A percentile compares a stretch with the other conserved stretches of the same genome.
phyloP scores from a whole-genome alignment of 2,797 vertebrate species.

The Tadarida brasiliensis region DNA sequence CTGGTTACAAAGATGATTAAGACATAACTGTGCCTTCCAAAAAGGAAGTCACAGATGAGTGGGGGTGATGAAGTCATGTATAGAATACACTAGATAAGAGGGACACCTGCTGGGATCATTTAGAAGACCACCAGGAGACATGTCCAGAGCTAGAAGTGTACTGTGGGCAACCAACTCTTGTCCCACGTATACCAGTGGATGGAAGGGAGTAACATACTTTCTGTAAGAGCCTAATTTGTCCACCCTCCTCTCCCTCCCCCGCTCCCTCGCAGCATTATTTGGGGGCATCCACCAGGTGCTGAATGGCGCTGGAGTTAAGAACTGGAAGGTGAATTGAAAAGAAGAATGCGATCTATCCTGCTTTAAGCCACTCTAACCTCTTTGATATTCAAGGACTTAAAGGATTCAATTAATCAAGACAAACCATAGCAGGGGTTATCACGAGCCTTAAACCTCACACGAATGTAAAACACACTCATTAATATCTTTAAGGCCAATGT shows the following conservation, averaged over 20 bases:
- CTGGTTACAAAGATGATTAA: not conserved
- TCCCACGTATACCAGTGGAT: not conserved
- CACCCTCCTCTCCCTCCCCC: too few species aligned
- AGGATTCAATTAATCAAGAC: slow-evolving; percentile 61
- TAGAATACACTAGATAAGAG: not conserved
- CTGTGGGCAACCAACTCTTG: not conserved
- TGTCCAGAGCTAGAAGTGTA: not conserved
- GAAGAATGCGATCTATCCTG: not conserved
- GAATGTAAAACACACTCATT: slow-evolving; percentile 55
- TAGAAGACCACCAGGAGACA: not conserved
- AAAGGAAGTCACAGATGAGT: slow-evolving; percentile 27
- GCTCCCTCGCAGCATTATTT: not conserved
- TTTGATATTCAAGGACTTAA: slow-evolving; percentile 63
- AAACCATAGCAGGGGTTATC: slow-evolving; percentile 36
- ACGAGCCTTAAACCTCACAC: slow-evolving; percentile 12
- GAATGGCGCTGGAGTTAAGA: not conserved
- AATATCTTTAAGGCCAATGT: slow-evolving; percentile 59
- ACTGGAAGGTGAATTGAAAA: not conserved
- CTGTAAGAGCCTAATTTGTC: not conserved
- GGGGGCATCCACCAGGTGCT: not conserved
- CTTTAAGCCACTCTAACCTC: slow-evolving; percentile 5
- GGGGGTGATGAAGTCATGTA: not conserved
- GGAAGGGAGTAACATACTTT: not conserved
- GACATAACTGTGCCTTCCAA: not conserved
- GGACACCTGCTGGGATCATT: not conserved